Evolutionary conservation across 2,888 invertebrate species (phyloP), one percentile per base, ranked within the genome.

Genomic region (Rhagonycha lutea): DNA sequence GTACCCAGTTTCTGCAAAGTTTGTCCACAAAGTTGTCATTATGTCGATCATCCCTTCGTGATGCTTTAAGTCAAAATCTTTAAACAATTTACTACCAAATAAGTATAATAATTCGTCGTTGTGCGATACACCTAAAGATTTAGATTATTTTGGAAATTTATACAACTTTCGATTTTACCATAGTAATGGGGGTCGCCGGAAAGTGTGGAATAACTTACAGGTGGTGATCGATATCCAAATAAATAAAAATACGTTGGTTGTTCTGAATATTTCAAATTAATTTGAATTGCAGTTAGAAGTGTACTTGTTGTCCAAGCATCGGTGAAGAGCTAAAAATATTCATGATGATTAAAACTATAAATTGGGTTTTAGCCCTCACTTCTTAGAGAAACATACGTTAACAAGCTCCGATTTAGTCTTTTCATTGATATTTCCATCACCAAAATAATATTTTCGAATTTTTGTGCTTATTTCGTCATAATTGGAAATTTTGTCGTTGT

Each of bases 91-190:
- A 75, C 90, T 90, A 0, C 89, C 90, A 69, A 96, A 96, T 10
- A 96, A 85, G 84, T 96, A 94, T 85, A 94, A 94, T 70, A 96
- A 87, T 78, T 96, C 96, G 82, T 96, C 96, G 0, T 94, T 95
- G 84, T 96, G 96, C 70, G 94, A 94, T 0, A 94, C 93, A 71
- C 95, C 94, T 93, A 83, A 67, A 71, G 23, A 2, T 69, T 23
- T 62, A 10, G 10, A 12, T 62, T 62, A 18, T 69, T 12, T 12
- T 14, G 1, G 9, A 14, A 11, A 11, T 9, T 28, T 14, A 62
- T 4, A 12, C 14, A 14, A 69, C 10, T 69, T 68, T 83, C n/a
- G 1, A 0, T 2, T n/a, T 84, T 86, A 91, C 92, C 94, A 81
- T 93, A 93, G 85, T 92, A 90, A 70, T 89, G 89, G 14, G 89